Evolutionary conservation across 1,140 invertebrate genomes (phyloP).

Genomic region (Belonocnema kinseyi): DNA sequence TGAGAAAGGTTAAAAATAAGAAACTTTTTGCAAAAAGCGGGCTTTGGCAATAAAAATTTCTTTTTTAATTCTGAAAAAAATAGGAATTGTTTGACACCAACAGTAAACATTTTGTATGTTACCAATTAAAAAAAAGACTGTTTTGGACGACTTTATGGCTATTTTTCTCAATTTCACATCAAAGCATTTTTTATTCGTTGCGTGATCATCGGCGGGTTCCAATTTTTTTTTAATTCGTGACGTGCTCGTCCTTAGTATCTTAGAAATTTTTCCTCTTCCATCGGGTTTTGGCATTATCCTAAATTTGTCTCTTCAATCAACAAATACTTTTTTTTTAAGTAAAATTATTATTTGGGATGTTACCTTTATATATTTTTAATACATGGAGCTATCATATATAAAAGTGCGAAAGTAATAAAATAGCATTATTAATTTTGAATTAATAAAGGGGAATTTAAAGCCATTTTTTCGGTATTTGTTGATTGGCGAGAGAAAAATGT

Average conservation of each 20-base stretch:
- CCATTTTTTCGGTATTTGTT: neutral
- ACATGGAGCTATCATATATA: too few species aligned
- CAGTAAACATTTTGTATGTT: neutral
- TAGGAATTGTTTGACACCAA: neutral
- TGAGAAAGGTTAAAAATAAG: too few species aligned
- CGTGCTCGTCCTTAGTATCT: constrained; percentile 38
- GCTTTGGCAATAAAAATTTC: too few species aligned
- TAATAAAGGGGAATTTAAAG: neutral
- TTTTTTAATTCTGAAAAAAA: neutral
- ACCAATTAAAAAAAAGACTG: neutral
- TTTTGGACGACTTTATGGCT: neutral
- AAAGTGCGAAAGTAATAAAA: too few species aligned
- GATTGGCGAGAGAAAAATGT: constrained; percentile 1
- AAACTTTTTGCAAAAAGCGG: too few species aligned
- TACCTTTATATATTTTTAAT: too few species aligned
- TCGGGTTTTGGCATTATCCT: neutral
- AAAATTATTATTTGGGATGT: too few species aligned
- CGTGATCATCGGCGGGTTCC: constrained; percentile 52
- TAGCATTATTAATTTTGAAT: neutral
- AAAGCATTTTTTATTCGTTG: constrained; percentile 39
- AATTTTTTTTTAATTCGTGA: constrained; percentile 47
- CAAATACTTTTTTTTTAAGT: neutral
- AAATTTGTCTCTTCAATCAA: neutral
- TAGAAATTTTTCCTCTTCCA: neutral
- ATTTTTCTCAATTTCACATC: neutral